phyloP scores from a whole-genome alignment of 2,797 vertebrate genomes.

The Phalanger gymnotis region DNA sequence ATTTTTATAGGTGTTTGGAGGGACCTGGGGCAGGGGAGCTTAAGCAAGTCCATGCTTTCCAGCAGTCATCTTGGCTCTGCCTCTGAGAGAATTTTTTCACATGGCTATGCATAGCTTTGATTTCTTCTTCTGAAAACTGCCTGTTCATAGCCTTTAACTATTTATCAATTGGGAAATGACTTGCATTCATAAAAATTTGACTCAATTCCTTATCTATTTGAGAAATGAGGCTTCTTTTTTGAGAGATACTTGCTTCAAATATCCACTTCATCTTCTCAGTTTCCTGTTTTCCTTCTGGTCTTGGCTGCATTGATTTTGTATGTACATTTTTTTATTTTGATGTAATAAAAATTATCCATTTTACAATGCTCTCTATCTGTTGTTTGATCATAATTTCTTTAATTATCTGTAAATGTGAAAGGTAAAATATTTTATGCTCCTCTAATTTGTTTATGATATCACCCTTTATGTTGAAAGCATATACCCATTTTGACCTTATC shows the following conservation, averaged over 20 bases:
- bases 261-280: neutral
- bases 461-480: neutral
- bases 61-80: no score
- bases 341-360: neutral
- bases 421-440: neutral
- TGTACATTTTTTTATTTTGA: neutral
- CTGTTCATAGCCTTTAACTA: neutral
- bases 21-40: no score
- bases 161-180: neutral
- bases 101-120: neutral
- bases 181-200: neutral
- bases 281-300: neutral
- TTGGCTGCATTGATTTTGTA: neutral
- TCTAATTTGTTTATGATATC: neutral
- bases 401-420: neutral
- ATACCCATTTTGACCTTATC: neutral
- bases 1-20: no score
- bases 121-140: neutral
- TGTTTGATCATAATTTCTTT: neutral
- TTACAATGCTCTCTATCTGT: neutral
- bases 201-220: neutral
- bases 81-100: no score
- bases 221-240: neutral
- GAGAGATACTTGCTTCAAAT: neutral
- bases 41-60: no score